These are phyloP conservation scores for Parauchenoglanis ngamensis DNA, from an alignment of 2,797 vertebrate species.

Conservation along the genomic window DNA sequence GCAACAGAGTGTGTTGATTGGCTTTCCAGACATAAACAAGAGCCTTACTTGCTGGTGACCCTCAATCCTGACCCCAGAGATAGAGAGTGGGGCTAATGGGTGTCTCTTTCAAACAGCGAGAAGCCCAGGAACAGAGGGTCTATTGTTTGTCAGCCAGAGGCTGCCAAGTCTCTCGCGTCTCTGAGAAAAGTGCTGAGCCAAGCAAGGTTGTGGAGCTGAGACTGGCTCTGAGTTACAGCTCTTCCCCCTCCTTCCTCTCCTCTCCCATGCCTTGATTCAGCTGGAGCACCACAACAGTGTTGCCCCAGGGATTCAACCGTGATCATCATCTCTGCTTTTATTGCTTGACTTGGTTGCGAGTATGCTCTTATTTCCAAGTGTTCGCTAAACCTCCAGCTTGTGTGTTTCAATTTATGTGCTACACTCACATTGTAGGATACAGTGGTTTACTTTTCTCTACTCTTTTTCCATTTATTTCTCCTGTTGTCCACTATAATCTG, in stretches of 20 bases:
- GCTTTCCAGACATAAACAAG: slow-evolving; percentile 82
- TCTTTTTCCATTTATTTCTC: not conserved
- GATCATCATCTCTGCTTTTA: slow-evolving; percentile 41
- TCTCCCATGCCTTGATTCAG: slow-evolving; percentile 18
- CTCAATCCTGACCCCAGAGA: slow-evolving; percentile 76
- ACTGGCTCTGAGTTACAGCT: slow-evolving; percentile 37
- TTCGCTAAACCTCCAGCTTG: slow-evolving; percentile 22
- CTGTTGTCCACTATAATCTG: not conserved
- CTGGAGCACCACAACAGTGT: slow-evolving; percentile 45
- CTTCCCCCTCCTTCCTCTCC: not conserved
- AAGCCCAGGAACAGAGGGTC: slow-evolving; percentile 71
- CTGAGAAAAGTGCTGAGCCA: slow-evolving; percentile 69
- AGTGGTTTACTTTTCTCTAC: not conserved
- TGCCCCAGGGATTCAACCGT: slow-evolving; percentile 40
- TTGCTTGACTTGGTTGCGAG: slow-evolving; percentile 18
- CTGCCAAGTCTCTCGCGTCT: slow-evolving; percentile 71
- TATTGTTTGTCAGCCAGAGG: slow-evolving; percentile 72
- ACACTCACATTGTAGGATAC: not conserved
- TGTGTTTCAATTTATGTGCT: slow-evolving; percentile 2
- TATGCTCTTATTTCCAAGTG: slow-evolving; percentile 11
- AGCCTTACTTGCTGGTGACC: slow-evolving; percentile 78
- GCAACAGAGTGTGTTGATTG: slow-evolving; percentile 74
- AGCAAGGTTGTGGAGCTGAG: slow-evolving; percentile 52
- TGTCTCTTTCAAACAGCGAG: slow-evolving; percentile 78
- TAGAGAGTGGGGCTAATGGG: slow-evolving; percentile 80